Evolutionary conservation across 1,140 invertebrate genomes (phyloP), one percentile per base, ranked within the genome.

Genomic region (Drosophila rufa): DNA sequence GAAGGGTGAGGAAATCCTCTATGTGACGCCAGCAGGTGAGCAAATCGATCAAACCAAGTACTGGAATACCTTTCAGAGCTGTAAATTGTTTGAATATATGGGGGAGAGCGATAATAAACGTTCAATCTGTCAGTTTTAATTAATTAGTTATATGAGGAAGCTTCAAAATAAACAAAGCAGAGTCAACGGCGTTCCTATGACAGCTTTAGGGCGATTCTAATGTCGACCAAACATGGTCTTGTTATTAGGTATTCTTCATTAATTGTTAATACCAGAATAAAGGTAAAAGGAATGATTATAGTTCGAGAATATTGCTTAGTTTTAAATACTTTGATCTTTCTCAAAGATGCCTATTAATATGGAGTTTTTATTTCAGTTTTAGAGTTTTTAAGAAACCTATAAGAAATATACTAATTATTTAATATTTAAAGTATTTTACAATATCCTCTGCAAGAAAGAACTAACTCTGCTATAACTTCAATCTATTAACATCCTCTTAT

Each of bases 11-110:
- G 92, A 93, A 75, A 90, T 93, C 56, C 80, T 93, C 4, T 93
- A 93, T 87, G 92, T 93, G 50, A 93, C 92, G 48, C 92, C 92
- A 59, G 92, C 89, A 79, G 92, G 92, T 93, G 40, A 91, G 66
- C 53, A 33, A 67, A 64, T 48, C 59, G 38, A 53, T 40, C 62
- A 66, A 65, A 68, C 57, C 75, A 17, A 8, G 19, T 55, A 11
- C 36, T 3, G 6, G 38, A 15, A 15, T 6, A 14, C 14, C n/a
- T 46, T 7, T 40, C 40, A 59, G n/a, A 45, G 8, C 25, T 15
- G 6, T 14, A 14, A 60, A 43, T 36, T 15, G 33, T 22, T 27
- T 27, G 12, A 9, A 15, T 38, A 38, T 5, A 38, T 5, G 17
- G 1, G 47, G 33, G 33, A 15, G 38, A 25, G 11, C 8, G 8